Evolutionary conservation across 1,140 invertebrate genomes (phyloP), one percentile per base, ranked within the genome.

Genomic region (Diorhabda carinulata): DNA sequence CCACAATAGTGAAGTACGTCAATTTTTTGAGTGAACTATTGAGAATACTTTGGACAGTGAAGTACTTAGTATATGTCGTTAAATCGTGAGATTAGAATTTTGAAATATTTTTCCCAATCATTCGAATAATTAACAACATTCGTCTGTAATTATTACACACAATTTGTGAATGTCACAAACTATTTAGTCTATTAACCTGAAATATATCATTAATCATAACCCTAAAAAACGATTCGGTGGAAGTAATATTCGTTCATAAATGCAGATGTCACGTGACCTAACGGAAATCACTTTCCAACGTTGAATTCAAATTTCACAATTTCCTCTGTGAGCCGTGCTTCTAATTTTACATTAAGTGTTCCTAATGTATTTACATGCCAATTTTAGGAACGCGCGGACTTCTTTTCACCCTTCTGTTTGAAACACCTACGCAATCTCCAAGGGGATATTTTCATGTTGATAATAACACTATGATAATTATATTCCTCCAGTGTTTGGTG

Each of bases 291-390:
- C 66, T 69, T 70, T 68, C 70, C 72, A 65, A 69, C 67, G 72
- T 71, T 75, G 73, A 72, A 77, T 76, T 78, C 76, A 74, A 77
- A 78, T 78, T 76, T 78, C 69, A 73, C 77, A 78, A 78, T 78
- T 78, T 78, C 77, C 77, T 73, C 73, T 76, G 61, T 69, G 76
- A 77, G 72, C 75, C 77, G 77, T 78, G 77, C 73, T 70, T 72
- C 72, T 73, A 75, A 77, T 77, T 75, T 69, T 67, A 68, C 70
- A 68, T 72, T 72, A 75, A 75, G 71, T 77, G 69, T 74, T 70
- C 72, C 74, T 74, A 74, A 77, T 73, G 71, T 75, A 77, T 75
- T 77, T 77, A 77, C 70, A 75, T 71, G 66, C 69, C 71, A 71
- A 72, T 74, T 74, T 74, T 67, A 57, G 42, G 65, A 67, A 43